Evolutionary conservation across 2,797 vertebrate genomes (phyloP), one percentile per base, ranked within the genome.

Genomic region (Stomatorhinus walkeri): DNA sequence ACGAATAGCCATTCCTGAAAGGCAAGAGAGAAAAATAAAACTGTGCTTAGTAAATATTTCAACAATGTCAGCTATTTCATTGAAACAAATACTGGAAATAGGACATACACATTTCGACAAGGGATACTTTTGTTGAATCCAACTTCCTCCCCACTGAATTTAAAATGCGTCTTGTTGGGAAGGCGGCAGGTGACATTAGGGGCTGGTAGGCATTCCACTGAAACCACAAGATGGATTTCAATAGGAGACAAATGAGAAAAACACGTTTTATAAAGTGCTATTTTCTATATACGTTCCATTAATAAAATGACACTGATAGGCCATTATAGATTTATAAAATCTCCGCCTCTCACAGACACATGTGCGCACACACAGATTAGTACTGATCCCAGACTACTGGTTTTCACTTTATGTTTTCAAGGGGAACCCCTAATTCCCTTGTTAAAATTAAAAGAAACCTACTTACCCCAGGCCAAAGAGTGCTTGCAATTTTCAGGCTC

Each of bases 61-160:
- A 43, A n/a, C 19, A 40, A 19, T 7, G 36, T 43, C 72, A 19
- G 72, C 4, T 6, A 40, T 19, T 46, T 79, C 52, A 22, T 56
- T 79, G 5, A 79, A 79, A 79, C 16, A n/a, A 43, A 79, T 79
- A 79, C 72, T 79, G 36, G 2, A 79, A n/a, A 79, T 8, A 79
- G 40, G 92, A 97, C 98, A 95, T 95, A 99, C 98, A 99, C 97
- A 14, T 98, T 98, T 92, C 98, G 96, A 92, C 98, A 99, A 54
- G 96, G 91, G 91, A 98, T 90, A 12, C 95, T 95, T 93, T 96
- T 97, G 92, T 95, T 95, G 95, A 99, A 99, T 90, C 98, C 98
- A 89, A 98, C 95, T 94, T 98, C 97, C 0, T 10, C 91, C 76
- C 98, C 98, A 0, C 94, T 96, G 94, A 99, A 99, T 91, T 93